These are phyloP conservation scores for Aphelenchoides fujianensis DNA, from an alignment of 1,140 invertebrate genomes.

Conservation along the genomic window DNA sequence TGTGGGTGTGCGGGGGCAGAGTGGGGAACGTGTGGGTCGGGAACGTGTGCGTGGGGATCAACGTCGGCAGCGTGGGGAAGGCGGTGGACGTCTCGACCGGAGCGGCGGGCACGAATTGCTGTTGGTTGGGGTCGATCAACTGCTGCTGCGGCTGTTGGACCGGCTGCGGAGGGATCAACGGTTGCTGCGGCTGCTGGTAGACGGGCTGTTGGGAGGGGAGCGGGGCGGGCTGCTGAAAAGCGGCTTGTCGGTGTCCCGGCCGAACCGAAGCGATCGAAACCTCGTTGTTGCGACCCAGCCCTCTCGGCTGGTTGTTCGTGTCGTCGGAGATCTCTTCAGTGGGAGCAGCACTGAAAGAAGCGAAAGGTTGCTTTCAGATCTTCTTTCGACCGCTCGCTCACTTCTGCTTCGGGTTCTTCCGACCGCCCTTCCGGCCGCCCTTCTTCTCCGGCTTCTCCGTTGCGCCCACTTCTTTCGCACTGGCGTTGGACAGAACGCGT, in stretches of 20 bases:
- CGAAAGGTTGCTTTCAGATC: conserved; percentile 15
- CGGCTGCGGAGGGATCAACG: background rate
- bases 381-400: background rate
- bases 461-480: conserved; percentile 41
- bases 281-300: conserved; percentile 21
- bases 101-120: conserved; percentile 34
- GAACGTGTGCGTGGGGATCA: conserved; percentile 27
- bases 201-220: conserved; percentile 9
- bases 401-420: conserved; percentile 37
- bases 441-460: conserved; percentile 44
- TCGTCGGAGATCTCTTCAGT: conserved; percentile 23
- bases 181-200: conserved; percentile 30
- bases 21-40: no score
- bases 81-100: conserved; percentile 27
- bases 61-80: conserved; percentile 21
- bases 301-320: background rate
- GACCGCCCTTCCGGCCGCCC: conserved; percentile 13
- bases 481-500: conserved; percentile 40
- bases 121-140: conserved; percentile 32
- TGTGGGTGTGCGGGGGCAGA: conserved; percentile 35
- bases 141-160: conserved; percentile 31
- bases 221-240: background rate
- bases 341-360: conserved; percentile 23
- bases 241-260: background rate
- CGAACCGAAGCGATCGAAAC: conserved; percentile 9